Evolutionary conservation across 2,888 invertebrate genomes (phyloP), one percentile per base, ranked within the genome.

Genomic region (Therioaphis trifolii): DNA sequence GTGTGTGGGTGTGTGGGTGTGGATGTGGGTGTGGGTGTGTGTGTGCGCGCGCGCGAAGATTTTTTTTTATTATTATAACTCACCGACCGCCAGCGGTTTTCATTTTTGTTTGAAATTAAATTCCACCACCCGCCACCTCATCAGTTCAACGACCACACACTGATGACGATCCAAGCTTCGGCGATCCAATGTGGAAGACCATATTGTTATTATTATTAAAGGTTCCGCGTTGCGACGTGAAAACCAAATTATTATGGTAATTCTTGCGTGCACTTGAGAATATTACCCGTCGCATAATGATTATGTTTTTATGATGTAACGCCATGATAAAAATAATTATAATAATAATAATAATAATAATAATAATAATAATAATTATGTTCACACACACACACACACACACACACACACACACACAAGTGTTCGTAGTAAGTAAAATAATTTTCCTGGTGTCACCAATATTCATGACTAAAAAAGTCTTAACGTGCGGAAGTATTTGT

Each of bases 201-300:
- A 21, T 52, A 49, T 49, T 14, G 18, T 52, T 52, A 52, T 52
- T 52, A 52, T 21, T 66, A 49, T 49, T 77, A 68, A 78, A 78
- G 66, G 35, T 78, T 68, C 40, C 18, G 27, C 58, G 55, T 69
- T 27, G 27, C 58, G 46, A 58, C 58, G 43, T n/a, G 27, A 71
- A 79, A 79, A 79, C 27, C 69, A 58, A 71, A 79, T 79, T 71
- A 79, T 79, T 71, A 79, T 79, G 79, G 79, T 79, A 79, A 79
- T 79, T 55, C 15, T 63, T 52, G 55, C 15, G 14, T 11, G 3
- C 21, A 12, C 24, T n/a, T 55, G 9, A 58, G 43, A 69, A 79
- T 71, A 79, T 79, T 71, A 46, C 43, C 29, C 11, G 21, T n/a
- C 63, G 69, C 35, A 68, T 79, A 79, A 79, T 58, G 58, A 79